Base-by-base conservation (phyloP, 2,797 vertebrate genomes). In the Fratercula arctica region DNA sequence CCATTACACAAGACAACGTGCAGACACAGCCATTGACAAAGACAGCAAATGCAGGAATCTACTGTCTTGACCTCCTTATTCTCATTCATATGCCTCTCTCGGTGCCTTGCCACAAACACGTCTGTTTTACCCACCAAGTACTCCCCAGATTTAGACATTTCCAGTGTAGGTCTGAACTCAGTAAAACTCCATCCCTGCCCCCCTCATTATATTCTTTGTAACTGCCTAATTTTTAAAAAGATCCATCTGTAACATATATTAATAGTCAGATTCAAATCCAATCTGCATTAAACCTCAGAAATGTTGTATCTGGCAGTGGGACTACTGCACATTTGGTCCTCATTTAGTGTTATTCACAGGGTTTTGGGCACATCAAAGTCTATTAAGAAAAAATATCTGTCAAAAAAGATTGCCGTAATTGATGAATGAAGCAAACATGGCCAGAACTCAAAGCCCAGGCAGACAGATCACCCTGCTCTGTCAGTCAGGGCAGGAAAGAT, bases 261-360 rank as follows among this genome's bases (percentile, higher is more conserved):
- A 96, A 94, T 69, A 89, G 74, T 15, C 89, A 88, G 48, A 95
- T 79, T 94, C 88, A 96, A 96, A 96, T 82, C 79, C 87, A 95
- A 96, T 95, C 87, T 87, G n/a, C 90, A 89, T 76, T 95, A 95
- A 96, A 89, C 93, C 89, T 95, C 96, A 95, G 96, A 85, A 96
- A 94, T 92, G 96, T 87, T 95, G 69, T 94, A 59, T 96, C 92
- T 97, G 96, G 96, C 96, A 96, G 46, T 1, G 16, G 39, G 63
- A 77, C 78, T 26, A 35, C 94, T 51, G 73, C 72, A 89, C 96
- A 97, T 97, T 96, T 96, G 96, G 73, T 97, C 87, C 43, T 94
- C 59, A 85, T 96, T 96, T 89, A 77, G 31, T 35, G 59, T 82
- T 80, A 91, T 89, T 93, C 89, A 75, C 46, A 73, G 28, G 29